phyloP scores from a whole-genome alignment of 2,888 invertebrate genomes.

The Vandiemenella viatica region DNA sequence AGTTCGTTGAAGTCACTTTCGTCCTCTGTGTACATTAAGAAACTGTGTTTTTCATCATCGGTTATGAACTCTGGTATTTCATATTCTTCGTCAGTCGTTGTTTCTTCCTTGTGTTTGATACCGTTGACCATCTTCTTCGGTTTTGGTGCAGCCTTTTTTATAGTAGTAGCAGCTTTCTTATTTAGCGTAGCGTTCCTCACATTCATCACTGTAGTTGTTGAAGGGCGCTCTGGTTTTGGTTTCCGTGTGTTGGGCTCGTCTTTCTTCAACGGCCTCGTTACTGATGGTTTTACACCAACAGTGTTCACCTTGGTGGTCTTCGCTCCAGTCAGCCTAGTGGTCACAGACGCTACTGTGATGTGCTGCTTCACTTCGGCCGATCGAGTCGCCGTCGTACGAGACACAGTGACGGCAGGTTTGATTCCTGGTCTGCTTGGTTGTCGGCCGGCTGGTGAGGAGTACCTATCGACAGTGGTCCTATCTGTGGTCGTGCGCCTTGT shows the following conservation, averaged over 20 bases:
- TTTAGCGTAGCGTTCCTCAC: neutral
- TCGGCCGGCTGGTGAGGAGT: neutral
- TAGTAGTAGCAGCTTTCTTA: neutral
- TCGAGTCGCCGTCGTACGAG: constrained; percentile 7
- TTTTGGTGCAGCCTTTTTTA: neutral
- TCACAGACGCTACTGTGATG: neutral
- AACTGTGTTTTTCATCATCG: constrained; percentile 8
- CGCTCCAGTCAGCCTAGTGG: neutral
- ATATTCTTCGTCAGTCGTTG: constrained; percentile 16
- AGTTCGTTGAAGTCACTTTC: constrained; percentile 13
- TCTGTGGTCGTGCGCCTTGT: constrained; percentile 7
- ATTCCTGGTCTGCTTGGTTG: constrained; percentile 5
- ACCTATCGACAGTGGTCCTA: constrained; percentile 2
- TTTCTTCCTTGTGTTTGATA: neutral
- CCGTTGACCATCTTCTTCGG: neutral
- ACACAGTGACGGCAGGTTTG: constrained; percentile 10
- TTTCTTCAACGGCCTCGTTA: neutral
- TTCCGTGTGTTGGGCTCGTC: neutral
- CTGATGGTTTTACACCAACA: neutral
- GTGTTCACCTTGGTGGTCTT: constrained; percentile 1
- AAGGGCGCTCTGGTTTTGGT: neutral
- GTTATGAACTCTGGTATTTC: constrained; percentile 15
- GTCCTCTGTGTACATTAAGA: constrained; percentile 7
- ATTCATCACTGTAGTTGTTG: neutral
- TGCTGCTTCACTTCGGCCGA: neutral